Evolutionary conservation across 2,113 vertebrate species (phyloP).

Genomic region (Raja brachyura): DNA sequence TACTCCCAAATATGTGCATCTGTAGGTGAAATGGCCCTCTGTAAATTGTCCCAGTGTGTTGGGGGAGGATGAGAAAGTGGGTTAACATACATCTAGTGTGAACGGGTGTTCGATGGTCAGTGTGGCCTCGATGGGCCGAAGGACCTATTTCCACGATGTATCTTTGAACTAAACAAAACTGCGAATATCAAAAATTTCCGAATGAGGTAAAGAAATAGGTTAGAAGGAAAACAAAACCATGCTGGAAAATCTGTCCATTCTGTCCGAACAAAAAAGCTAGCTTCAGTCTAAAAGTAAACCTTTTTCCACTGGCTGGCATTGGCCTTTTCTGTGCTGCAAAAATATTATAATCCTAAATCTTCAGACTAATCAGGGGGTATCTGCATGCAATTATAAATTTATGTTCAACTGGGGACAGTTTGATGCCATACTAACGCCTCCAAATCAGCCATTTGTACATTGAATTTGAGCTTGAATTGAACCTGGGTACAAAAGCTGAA

Average conservation of each 20-base stretch:
- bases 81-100: no score
- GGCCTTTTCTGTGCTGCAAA: neutral
- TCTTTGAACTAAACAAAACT: no score
- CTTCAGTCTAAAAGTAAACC: neutral
- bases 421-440: neutral
- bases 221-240: neutral
- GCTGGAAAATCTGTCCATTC: neutral
- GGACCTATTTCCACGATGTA: no score
- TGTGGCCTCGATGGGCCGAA: no score
- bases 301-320: neutral
- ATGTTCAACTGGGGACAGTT: conserved; percentile 1
- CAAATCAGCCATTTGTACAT: neutral
- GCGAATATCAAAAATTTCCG: neutral
- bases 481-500: neutral
- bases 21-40: no score
- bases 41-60: no score
- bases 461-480: neutral
- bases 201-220: neutral
- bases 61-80: no score
- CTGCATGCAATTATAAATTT: neutral
- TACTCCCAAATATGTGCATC: no score
- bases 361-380: neutral
- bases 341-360: neutral
- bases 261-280: neutral
- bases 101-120: no score